phyloP scores from a whole-genome alignment of 2,113 vertebrate genomes.

The Brienomyrus brachyistius region DNA sequence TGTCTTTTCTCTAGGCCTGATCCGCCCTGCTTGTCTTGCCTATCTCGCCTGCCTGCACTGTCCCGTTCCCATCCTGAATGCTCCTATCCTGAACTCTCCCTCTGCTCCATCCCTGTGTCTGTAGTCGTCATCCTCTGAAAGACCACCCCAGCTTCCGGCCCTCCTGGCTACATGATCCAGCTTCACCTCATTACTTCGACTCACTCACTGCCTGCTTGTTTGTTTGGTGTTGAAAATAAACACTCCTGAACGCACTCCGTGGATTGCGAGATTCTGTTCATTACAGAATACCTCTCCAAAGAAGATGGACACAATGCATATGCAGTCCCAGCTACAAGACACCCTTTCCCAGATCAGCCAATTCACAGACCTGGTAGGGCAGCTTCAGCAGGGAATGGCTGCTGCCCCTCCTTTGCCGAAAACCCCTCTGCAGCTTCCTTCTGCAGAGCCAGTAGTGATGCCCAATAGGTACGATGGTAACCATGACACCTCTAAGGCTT shows the following conservation, averaged over 20 bases:
- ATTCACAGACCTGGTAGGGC: background rate
- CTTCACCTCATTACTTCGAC: background rate
- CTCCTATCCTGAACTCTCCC: too few relatives aligned
- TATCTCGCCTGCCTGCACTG: too few relatives aligned
- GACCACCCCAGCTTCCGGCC: background rate
- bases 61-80: too few relatives aligned
- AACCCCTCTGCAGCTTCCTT: background rate
- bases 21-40: background rate
- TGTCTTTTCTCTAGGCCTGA: background rate
- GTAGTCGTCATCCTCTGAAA: background rate
- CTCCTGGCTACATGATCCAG: too few relatives aligned
- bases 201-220: background rate
- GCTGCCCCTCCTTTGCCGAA: background rate
- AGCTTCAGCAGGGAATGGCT: background rate
- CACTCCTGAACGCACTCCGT: background rate
- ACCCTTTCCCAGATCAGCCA: background rate
- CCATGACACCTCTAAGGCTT: background rate
- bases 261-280: background rate
- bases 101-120: background rate
- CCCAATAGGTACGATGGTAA: background rate
- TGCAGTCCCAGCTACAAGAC: background rate
- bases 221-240: background rate
- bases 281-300: background rate
- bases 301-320: background rate
- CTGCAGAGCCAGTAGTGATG: background rate